Conservation (phyloP, 2,797 vertebrate species). For the Sebastes itinus region DNA sequence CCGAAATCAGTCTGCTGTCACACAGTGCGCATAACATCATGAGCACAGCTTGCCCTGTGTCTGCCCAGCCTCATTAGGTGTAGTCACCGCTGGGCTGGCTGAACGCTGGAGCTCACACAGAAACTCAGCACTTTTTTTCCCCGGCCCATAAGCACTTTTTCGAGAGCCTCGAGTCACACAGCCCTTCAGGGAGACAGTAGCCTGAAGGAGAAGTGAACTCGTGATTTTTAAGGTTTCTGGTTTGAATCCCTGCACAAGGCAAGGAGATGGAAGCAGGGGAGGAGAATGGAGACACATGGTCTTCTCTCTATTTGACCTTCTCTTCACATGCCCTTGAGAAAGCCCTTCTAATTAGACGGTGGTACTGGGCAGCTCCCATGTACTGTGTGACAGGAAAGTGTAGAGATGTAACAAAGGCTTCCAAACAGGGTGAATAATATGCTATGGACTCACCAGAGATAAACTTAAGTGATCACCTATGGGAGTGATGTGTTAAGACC, state of each 20-base stretch:
- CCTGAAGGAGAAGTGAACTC: conserved; percentile 22
- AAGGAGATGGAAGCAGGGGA: neutral
- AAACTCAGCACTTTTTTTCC: conserved; percentile 55
- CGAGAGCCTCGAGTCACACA: conserved; percentile 23
- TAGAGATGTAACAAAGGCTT: neutral
- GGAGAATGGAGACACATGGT: neutral
- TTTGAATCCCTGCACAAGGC: conserved; percentile 6
- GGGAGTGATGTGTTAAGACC: neutral
- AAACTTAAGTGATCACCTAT: conserved; percentile 4
- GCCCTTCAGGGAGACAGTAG: conserved; percentile 11
- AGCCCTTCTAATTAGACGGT: neutral
- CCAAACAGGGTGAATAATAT: neutral
- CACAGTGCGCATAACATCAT: conserved; percentile 31
- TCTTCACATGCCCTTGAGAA: neutral
- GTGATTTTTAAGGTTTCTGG: conserved; percentile 29
- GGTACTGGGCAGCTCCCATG: neutral
- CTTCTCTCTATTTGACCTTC: too few species aligned
- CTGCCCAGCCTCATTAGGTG: conserved; percentile 64
- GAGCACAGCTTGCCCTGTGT: conserved; percentile 61
- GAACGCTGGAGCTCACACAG: conserved; percentile 35
- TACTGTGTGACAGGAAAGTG: neutral
- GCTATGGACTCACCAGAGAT: neutral
- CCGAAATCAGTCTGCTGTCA: conserved; percentile 58
- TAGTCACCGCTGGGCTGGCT: conserved; percentile 47
- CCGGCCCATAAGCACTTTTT: conserved; percentile 50